phyloP scores from a whole-genome alignment of 1,140 invertebrate species.

The Anagrus nilaparvatae region DNA sequence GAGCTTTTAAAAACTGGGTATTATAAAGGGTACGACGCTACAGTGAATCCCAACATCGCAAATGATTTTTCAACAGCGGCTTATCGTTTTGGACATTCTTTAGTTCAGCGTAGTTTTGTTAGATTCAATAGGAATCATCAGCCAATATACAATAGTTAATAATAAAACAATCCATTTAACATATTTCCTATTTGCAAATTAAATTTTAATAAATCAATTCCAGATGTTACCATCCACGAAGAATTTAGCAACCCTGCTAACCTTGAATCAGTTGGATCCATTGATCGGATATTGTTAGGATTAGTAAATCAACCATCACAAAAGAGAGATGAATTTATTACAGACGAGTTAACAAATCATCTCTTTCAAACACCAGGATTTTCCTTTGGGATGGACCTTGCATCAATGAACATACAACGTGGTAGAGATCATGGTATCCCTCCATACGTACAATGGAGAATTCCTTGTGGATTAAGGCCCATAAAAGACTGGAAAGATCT shows the following conservation, averaged over 20 bases:
- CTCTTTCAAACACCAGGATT: slow-evolving; percentile 67
- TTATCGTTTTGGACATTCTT: slow-evolving; percentile 90
- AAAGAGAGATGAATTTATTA: slow-evolving; percentile 72
- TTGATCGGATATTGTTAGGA: slow-evolving; percentile 69
- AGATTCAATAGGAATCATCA: slow-evolving; percentile 54
- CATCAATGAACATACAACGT: slow-evolving; percentile 79
- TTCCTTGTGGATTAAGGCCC: slow-evolving; percentile 64
- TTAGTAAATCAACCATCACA: slow-evolving; percentile 68
- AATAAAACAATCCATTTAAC: neutral
- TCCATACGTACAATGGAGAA: slow-evolving; percentile 70
- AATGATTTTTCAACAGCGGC: slow-evolving; percentile 92
- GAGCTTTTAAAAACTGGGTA: slow-evolving; percentile 52
- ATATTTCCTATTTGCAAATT: neutral
- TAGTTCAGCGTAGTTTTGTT: slow-evolving; percentile 71
- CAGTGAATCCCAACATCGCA: slow-evolving; percentile 74
- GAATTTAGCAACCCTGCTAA: slow-evolving; percentile 57
- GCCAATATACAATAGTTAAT: slow-evolving; percentile 53
- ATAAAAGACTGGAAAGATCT: slow-evolving; percentile 69
- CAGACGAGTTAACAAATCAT: slow-evolving; percentile 74
- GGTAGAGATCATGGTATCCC: slow-evolving; percentile 84
- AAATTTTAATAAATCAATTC: slow-evolving; percentile 4
- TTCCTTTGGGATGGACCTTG: slow-evolving; percentile 77
- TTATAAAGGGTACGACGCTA: slow-evolving; percentile 64
- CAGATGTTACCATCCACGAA: slow-evolving; percentile 69
- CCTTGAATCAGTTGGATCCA: slow-evolving; percentile 53